These are phyloP conservation scores for Brotula barbata DNA, from an alignment of 2,797 vertebrate species.

Conservation along the genomic window DNA sequence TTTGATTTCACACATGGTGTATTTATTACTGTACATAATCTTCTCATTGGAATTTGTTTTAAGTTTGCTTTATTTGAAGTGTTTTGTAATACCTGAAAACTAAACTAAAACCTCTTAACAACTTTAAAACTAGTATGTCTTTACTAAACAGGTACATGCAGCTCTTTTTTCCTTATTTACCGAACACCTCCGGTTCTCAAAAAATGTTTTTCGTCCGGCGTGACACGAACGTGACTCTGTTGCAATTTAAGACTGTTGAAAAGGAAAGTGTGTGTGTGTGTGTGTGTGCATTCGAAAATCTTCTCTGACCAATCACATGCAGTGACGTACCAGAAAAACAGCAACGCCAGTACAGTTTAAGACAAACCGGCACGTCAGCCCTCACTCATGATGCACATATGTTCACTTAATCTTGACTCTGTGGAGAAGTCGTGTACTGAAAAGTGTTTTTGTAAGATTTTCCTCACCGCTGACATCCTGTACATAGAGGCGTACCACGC, in stretches of 20 bases:
- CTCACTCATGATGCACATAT: no score
- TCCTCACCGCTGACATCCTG: neutral
- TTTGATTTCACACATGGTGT: conserved; percentile 39
- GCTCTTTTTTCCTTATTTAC: conserved; percentile 33
- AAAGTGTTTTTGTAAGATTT: neutral
- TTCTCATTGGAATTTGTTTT: conserved; percentile 54
- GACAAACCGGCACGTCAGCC: no score
- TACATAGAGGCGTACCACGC: no score
- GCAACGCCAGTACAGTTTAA: no score
- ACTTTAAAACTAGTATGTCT: conserved; percentile 73
- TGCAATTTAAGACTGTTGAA: conserved; percentile 22
- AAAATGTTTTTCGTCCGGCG: conserved; percentile 51
- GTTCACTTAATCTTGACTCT: no score
- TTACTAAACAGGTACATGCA: conserved; percentile 63
- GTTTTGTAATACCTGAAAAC: conserved; percentile 54
- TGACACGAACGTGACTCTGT: conserved; percentile 30
- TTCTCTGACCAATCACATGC: conserved; percentile 68
- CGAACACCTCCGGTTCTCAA: conserved; percentile 51
- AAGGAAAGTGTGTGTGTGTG: conserved; percentile 49
- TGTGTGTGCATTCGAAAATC: conserved; percentile 45
- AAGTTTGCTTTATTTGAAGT: conserved; percentile 52
- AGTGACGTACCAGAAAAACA: neutral
- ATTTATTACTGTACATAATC: conserved; percentile 69
- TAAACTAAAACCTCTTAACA: conserved; percentile 73
- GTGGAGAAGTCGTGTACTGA: no score